These are phyloP conservation scores for Drosophila sp. DNA, from an alignment of 1,140 invertebrate genomes.

Conservation along the genomic window DNA sequence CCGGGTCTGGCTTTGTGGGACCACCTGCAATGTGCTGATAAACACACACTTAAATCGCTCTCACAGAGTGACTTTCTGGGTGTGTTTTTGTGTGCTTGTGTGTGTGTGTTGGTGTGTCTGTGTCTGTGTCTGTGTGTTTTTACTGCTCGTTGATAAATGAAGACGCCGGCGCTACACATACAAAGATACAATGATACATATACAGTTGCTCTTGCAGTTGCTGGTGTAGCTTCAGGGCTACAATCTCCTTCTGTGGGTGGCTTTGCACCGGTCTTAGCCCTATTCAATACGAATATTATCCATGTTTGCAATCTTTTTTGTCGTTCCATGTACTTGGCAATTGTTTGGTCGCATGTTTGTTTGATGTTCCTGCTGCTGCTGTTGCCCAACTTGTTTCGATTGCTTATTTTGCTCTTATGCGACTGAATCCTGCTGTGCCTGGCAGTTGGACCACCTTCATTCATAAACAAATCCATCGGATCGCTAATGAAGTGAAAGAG, in stretches of 20 bases:
- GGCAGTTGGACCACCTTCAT: conserved; percentile 49
- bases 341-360: conserved; percentile 62
- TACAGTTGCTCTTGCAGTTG: conserved; percentile 29
- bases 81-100: conserved; percentile 4
- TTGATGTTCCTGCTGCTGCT: conserved; percentile 39
- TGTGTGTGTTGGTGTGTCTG: background rate
- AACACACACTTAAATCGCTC: conserved; percentile 59
- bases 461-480: conserved; percentile 59
- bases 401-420: conserved; percentile 62
- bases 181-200: conserved; percentile 25
- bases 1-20: conserved; percentile 53
- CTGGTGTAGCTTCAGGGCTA: conserved; percentile 40
- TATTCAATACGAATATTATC: conserved; percentile 53
- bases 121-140: too few species aligned
- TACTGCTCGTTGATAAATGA: conserved; percentile 68
- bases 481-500: conserved; percentile 54
- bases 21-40: conserved; percentile 82
- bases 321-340: conserved; percentile 30
- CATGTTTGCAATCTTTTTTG: conserved; percentile 40
- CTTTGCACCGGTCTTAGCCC: conserved; percentile 41
- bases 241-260: conserved; percentile 49
- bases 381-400: conserved; percentile 23
- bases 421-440: conserved; percentile 64
- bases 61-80: background rate
- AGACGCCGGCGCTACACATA: conserved; percentile 74